phyloP scores from a whole-genome alignment of 2,797 vertebrate genomes.

The Diceros bicornis region DNA sequence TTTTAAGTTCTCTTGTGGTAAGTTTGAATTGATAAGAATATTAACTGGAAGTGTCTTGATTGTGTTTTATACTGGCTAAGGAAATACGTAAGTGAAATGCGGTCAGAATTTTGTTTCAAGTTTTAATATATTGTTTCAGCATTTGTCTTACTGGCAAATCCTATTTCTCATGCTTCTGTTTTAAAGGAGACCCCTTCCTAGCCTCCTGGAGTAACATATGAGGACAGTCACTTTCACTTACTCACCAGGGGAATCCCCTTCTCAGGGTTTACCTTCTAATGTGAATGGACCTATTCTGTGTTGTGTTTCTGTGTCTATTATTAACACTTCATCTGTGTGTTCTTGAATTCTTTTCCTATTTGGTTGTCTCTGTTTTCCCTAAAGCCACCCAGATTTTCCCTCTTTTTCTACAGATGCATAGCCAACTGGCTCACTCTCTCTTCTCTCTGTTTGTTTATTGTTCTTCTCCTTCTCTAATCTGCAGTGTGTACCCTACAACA shows the following conservation, averaged over 20 bases:
- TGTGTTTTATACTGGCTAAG: neutral
- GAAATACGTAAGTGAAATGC: neutral
- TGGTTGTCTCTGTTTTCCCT: slow-evolving; percentile 11
- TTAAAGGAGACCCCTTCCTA: neutral
- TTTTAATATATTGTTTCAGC: neutral
- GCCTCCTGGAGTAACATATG: neutral
- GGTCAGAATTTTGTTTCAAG: neutral
- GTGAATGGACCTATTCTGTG: neutral
- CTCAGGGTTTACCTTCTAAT: neutral
- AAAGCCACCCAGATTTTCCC: neutral
- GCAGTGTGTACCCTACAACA: neutral
- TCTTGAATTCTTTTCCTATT: slow-evolving; percentile 6
- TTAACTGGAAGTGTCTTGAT: neutral
- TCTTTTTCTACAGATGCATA: neutral
- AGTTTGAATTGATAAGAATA: slow-evolving; percentile 29
- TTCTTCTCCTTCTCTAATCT: neutral
- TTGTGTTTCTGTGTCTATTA: neutral
- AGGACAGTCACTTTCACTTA: too few relatives aligned
- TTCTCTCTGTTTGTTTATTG: neutral
- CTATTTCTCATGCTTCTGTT: slow-evolving; percentile 32
- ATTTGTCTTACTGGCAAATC: slow-evolving; percentile 18
- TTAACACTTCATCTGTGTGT: neutral
- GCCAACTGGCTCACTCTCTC: neutral
- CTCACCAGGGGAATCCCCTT: too few relatives aligned
- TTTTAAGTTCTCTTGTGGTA: slow-evolving; percentile 22